Evolutionary conservation across 2,113 vertebrate genomes (phyloP), one percentile per base, ranked within the genome.

Genomic region (Lepisosteus oculatus): DNA sequence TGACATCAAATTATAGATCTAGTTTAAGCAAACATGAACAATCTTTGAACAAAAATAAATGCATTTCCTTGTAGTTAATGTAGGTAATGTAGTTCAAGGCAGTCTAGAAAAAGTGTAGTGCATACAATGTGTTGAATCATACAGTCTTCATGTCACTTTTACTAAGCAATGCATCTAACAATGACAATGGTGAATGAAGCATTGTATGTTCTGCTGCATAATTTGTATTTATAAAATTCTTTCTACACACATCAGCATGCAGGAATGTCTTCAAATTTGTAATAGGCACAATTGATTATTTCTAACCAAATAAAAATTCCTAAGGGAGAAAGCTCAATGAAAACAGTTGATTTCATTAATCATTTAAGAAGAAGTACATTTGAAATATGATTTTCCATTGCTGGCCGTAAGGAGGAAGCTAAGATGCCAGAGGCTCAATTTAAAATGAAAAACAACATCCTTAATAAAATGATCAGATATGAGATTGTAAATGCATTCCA

Each of bases 261-360:
- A 62, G 11, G 68, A 70, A 15, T n/a, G 57, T 13, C 57, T 45
- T 29, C 15, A 15, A 44, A 61, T 70, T 59, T 61, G 56, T 44
- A 15, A 15, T 61, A 45, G 14, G 9, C 57, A 14, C 61, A 70
- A 70, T 59, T 15, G 68, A 70, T 70, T 70, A 51, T 62, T 70
- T 70, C 69, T 61, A 70, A 15, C 42, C 43, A 47, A 70, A 17
- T 68, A 17, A 62, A 70, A 70, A 45, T 4, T 43, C 61, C 61
- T 47, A 4, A 47, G 45, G 15, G 14, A 42, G 17, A 57, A 62
- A 61, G 59, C 54, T 62, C 59, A 61, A 51, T 12, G 61, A 70
- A 62, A 43, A 13, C 43, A 62, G 61, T 13, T 61, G 45, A 17
- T 5, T 51, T 45, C n/a, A 51, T 41, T 45, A 15, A 62, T 51